Evolutionary conservation across 2,888 invertebrate species (phyloP), one percentile per base, ranked within the genome.

Genomic region (Alviniconcha strummeri): DNA sequence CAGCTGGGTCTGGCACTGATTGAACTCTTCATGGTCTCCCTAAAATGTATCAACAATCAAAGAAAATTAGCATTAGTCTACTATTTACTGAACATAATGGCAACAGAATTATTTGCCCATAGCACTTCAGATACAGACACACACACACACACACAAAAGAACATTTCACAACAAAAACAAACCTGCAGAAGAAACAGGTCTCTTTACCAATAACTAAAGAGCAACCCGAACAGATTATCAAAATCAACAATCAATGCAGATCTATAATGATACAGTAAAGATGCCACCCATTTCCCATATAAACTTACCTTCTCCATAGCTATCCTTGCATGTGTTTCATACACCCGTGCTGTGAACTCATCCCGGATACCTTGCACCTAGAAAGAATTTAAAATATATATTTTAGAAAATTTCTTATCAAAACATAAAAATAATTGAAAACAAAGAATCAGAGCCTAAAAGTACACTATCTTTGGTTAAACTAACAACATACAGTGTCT

Each of bases 1-100:
- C 82, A 99, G 95, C 94, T 99, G 99, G 17, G 98, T 98, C 94
- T 99, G 99, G 93, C 99, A 99, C 94, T 99, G 99, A 95, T 99
- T 99, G 93, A 99, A 99, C 94, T 99, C 99, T 93, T 98, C 99
- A 93, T 98, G 98, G 93, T 99, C 99, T 82, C 98, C 98, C 94
- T 95, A 85, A 2, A 90, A 89, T 71, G 81, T 81, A 36, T 69
- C 17, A 69, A 69, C n/a, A 19, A 69, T 8, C 69, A 36, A 36
- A 36, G 3, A 36, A 36, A 36, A 36, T 36, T 36, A 36, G 3
- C 36, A 36, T 3, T 36, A 36, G 36, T 36, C 19, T 69, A 5
- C 17, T 17, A 69, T 17, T 5, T n/a, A 13, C 17, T 69, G 11
- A 17, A 15, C 11, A 64, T 17, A 64, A 11, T 15, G 64, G 64